Conservation (phyloP, 2,888 invertebrate species). For the Leuctra nigra region DNA sequence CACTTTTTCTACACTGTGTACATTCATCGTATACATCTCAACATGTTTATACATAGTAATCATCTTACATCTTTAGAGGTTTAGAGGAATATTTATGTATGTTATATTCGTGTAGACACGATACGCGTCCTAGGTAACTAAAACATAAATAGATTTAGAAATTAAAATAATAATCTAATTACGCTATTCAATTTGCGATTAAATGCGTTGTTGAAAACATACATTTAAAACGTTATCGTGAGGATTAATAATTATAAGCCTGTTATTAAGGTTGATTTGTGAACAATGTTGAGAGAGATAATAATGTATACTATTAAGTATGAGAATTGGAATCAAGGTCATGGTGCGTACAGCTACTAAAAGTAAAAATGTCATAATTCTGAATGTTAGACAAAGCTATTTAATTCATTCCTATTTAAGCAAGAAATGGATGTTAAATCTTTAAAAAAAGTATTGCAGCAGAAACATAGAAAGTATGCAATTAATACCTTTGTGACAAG, state of each 20-base stretch:
- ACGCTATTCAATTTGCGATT: neutral
- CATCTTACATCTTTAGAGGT: neutral
- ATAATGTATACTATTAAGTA: neutral
- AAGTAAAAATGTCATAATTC: neutral
- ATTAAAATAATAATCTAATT: neutral
- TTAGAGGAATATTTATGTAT: conserved; percentile 8
- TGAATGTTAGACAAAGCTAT: conserved; percentile 4
- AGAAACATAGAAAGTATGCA: conserved; percentile 1
- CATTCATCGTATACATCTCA: conserved; percentile 21
- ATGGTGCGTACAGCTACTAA: neutral
- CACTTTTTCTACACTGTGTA: conserved; percentile 27
- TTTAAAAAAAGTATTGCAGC: too few species aligned
- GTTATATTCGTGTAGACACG: conserved; percentile 1
- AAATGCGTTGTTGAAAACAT: neutral
- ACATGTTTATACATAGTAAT: conserved; percentile 14
- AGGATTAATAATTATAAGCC: neutral
- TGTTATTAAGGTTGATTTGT: neutral
- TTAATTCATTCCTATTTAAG: conserved; percentile 4
- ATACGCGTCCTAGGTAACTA: conserved; percentile 13
- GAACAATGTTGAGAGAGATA: neutral
- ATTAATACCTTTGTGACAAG: neutral
- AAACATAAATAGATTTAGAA: neutral
- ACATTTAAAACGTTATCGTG: neutral
- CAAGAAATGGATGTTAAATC: neutral
- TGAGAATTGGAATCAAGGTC: neutral